phyloP scores from a whole-genome alignment of 2,113 vertebrate genomes.

The Genyomyrus donnyi region DNA sequence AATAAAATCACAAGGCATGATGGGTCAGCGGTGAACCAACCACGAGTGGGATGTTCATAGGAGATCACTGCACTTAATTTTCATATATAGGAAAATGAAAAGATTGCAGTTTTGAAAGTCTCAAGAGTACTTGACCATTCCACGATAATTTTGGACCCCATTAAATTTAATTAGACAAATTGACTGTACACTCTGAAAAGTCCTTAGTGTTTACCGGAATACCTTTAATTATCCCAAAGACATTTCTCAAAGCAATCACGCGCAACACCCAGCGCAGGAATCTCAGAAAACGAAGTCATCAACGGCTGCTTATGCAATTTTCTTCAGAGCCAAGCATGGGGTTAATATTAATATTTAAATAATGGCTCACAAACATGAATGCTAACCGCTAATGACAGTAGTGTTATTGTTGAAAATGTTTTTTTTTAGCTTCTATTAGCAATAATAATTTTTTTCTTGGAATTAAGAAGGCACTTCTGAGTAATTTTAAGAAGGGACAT shows the following conservation, averaged over 20 bases:
- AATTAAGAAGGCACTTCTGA: background rate
- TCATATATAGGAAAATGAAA: constrained; percentile 13
- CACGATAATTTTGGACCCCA: constrained; percentile 2
- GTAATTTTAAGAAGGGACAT: background rate
- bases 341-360: background rate
- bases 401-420: background rate
- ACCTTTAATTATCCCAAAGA: constrained; percentile 18
- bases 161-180: constrained; percentile 19
- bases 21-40: background rate
- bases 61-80: background rate
- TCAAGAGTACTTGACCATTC: background rate
- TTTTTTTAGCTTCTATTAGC: background rate
- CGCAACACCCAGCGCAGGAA: background rate
- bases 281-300: background rate
- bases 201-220: constrained; percentile 6
- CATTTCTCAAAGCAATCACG: constrained; percentile 7
- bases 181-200: background rate
- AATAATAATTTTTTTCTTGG: background rate
- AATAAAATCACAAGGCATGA: background rate
- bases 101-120: constrained; percentile 7
- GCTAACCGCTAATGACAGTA: background rate
- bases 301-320: background rate
- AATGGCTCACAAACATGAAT: background rate
- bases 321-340: background rate
- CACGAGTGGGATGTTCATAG: background rate